These are phyloP conservation scores for Hymenopus coronatus DNA, from an alignment of 2,888 invertebrate species.

Conservation along the genomic window DNA sequence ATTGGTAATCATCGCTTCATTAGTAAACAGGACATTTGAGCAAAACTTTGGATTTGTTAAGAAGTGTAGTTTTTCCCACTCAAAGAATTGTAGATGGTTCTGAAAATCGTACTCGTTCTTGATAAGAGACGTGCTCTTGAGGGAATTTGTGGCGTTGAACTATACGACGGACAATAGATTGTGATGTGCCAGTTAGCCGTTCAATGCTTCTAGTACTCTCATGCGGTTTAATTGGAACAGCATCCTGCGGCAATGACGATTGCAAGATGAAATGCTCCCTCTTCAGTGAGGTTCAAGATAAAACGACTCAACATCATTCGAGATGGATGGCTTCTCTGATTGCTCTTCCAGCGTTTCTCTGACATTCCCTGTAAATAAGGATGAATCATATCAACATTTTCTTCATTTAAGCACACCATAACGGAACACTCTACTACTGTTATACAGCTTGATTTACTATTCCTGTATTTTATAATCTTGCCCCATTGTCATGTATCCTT, in stretches of 20 bases:
- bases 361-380: not conserved
- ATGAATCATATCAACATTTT: not conserved
- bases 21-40: not conserved
- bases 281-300: not conserved
- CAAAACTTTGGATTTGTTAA: not conserved
- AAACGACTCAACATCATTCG: not conserved
- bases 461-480: too few relatives aligned
- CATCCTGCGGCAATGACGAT: not conserved
- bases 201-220: not conserved
- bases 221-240: not conserved
- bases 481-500: too few relatives aligned
- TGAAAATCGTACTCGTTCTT: not conserved
- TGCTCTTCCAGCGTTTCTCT: not conserved
- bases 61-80: not conserved
- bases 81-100: not conserved
- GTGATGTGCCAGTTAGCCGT: not conserved
- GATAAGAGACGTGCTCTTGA: not conserved
- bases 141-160: not conserved
- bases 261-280: not conserved
- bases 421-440: not conserved
- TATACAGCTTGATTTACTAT: too few relatives aligned
- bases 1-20: not conserved
- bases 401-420: not conserved
- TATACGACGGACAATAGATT: not conserved
- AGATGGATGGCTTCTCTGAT: not conserved